phyloP scores from a whole-genome alignment of 2,797 vertebrate genomes.

The Mus minutoides region DNA sequence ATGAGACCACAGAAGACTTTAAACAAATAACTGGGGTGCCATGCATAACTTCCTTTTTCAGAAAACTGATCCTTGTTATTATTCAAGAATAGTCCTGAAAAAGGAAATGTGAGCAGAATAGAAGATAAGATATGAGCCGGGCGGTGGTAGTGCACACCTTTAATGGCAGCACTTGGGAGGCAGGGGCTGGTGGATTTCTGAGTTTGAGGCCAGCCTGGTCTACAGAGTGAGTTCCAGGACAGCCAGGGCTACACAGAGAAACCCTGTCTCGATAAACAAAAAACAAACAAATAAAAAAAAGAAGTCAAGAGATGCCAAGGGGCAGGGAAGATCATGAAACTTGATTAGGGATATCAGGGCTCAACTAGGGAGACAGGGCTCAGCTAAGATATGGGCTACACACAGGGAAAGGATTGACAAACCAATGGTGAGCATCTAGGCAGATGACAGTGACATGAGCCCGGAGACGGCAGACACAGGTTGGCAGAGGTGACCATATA shows the following conservation, averaged over 20 bases:
- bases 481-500: neutral
- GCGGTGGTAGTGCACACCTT: too few species aligned
- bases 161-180: too few species aligned
- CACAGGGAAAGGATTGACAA: fast-evolving
- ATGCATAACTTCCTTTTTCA: neutral
- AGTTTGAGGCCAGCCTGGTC: too few species aligned
- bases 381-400: fast-evolving
- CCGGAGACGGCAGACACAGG: fast-evolving
- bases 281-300: neutral
- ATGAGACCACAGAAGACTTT: neutral
- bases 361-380: neutral
- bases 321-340: neutral
- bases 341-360: neutral
- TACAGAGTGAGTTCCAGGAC: too few species aligned
- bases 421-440: neutral
- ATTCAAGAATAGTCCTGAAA: neutral
- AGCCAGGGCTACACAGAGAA: too few species aligned
- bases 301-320: neutral
- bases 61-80: neutral
- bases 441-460: fast-evolving
- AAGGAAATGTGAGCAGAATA: neutral
- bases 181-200: too few species aligned
- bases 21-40: fast-evolving
- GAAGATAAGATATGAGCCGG: neutral
- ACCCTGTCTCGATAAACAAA: too few species aligned